Conservation (phyloP, 2,113 vertebrate genomes). For the Labrus mixtus region DNA sequence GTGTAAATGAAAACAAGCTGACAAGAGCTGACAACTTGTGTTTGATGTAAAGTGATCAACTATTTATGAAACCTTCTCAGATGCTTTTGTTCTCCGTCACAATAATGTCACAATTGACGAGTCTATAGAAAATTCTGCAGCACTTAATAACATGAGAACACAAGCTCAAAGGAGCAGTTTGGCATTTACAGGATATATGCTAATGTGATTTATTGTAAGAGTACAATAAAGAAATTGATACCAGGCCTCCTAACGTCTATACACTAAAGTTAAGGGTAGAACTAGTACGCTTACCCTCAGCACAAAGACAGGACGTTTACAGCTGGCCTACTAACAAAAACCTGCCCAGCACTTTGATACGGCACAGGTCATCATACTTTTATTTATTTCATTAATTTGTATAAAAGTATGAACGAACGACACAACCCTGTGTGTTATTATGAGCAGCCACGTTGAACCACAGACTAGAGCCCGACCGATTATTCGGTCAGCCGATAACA, state of each 20-base stretch:
- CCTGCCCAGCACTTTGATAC: background rate
- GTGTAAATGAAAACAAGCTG: constrained; percentile 9
- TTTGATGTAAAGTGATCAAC: constrained; percentile 9
- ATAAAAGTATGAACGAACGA: too few species aligned
- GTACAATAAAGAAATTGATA: background rate
- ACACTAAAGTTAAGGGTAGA: background rate
- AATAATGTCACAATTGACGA: background rate
- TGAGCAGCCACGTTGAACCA: too few species aligned
- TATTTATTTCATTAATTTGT: background rate
- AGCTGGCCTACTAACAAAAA: background rate
- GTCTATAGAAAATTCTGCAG: background rate
- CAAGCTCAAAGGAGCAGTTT: background rate
- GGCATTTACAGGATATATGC: background rate
- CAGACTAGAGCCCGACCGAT: too few species aligned
- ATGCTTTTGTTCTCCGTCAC: background rate
- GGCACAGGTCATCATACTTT: background rate
- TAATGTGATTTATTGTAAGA: background rate
- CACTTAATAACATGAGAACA: background rate
- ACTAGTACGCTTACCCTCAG: background rate
- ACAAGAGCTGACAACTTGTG: background rate
- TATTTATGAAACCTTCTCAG: background rate
- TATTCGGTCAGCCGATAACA: too few species aligned
- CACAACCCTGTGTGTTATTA: too few species aligned
- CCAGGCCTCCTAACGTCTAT: background rate
- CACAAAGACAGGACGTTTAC: background rate